phyloP scores from a whole-genome alignment of 37 sponge, comb jelly and placozoan genomes.

The Petrosia ficiformis region DNA sequence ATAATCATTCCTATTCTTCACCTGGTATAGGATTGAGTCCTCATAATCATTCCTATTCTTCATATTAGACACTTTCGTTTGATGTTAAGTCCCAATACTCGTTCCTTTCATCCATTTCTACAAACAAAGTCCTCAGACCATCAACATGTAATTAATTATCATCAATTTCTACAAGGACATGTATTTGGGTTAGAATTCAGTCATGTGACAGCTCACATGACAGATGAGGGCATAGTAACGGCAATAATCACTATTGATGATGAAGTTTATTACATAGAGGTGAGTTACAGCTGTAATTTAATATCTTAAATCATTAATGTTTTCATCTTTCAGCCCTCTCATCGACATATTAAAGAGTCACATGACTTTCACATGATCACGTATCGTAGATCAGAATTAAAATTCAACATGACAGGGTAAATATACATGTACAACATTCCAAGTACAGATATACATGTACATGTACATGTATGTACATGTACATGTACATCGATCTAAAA shows the following conservation, averaged over 20 bases:
- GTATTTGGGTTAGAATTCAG: conserved; percentile 20
- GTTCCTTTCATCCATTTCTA: no score
- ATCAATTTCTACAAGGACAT: not conserved
- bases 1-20: not conserved
- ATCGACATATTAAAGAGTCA: conserved; percentile 43
- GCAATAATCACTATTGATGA: conserved; percentile 18
- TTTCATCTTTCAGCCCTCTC: conserved; percentile 19
- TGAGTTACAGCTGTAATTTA: not conserved
- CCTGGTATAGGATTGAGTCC: not conserved
- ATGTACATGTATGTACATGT: no score
- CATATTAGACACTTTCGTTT: not conserved
- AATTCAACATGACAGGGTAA: conserved; percentile 26
- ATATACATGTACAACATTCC: not conserved
- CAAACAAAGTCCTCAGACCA: not conserved
- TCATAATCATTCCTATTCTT: not conserved
- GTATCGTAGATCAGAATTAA: conserved; percentile 44
- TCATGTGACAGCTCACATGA: conserved; percentile 42
- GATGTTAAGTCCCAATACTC: not conserved
- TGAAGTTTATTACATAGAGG: conserved; percentile 42
- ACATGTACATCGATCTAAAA: no score
- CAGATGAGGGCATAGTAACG: conserved; percentile 36
- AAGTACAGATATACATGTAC: no score
- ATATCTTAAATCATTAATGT: not conserved
- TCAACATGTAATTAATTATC: not conserved
- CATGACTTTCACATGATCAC: conserved; percentile 81